Conservation (phyloP, 2,113 vertebrate genomes). For the Hyaena hyaena region DNA sequence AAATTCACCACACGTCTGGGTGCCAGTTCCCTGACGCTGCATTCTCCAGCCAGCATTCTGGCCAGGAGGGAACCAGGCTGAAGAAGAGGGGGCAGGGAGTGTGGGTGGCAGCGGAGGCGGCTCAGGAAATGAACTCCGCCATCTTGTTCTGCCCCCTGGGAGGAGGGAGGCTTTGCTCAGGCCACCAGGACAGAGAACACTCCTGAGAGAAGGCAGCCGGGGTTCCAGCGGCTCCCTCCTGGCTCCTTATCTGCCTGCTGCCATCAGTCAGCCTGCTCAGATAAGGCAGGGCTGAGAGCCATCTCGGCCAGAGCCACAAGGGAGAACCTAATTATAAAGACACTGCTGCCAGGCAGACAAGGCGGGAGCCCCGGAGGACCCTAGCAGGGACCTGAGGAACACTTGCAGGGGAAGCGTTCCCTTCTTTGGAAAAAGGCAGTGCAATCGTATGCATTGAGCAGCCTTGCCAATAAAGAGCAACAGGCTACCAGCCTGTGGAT, state of each 20-base stretch:
- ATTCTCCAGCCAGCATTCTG: not conserved
- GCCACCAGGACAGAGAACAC: not conserved
- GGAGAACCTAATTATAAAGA: conserved; percentile 72
- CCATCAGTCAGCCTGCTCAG: conserved; percentile 46
- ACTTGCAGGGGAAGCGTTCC: not conserved
- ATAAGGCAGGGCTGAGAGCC: conserved; percentile 53
- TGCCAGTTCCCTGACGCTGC: not conserved
- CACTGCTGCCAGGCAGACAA: not conserved
- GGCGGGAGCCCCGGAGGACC: not conserved
- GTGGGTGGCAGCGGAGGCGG: accelerated
- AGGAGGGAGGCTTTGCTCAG: not conserved
- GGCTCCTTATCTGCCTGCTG: conserved; percentile 56
- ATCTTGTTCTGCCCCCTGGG: not conserved
- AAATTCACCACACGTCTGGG: not conserved
- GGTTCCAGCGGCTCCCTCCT: not conserved
- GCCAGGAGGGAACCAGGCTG: not conserved
- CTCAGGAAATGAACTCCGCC: conserved; percentile 25
- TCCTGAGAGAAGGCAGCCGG: not conserved
- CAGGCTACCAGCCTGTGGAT: not conserved
- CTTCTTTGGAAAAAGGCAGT: not conserved
- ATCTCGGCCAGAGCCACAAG: conserved; percentile 55
- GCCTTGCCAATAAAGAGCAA: not conserved
- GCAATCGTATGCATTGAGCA: not conserved
- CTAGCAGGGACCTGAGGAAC: not conserved
- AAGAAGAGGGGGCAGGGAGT: not conserved